A percentile compares a stretch with the other conserved stretches of the same genome.
These are phyloP conservation scores for Anhinga rufa DNA, from an alignment of 2,113 vertebrate genomes.

Conservation along the genomic window DNA sequence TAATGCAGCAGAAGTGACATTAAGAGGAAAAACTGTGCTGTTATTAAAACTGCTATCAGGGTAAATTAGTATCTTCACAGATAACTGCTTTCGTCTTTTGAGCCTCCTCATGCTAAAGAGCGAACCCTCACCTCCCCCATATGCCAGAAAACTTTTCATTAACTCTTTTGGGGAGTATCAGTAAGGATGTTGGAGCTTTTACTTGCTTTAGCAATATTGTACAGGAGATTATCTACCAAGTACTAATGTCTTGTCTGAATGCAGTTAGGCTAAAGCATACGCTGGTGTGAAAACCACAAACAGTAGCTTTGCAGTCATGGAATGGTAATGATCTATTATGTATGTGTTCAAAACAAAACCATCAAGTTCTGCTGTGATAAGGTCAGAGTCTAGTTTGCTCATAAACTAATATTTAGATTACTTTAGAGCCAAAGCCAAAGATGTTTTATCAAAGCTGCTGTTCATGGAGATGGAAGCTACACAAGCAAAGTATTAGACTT, in stretches of 20 bases:
- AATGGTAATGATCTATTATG: background rate
- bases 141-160: background rate
- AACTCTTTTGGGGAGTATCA: background rate
- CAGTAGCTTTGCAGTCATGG: background rate
- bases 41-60: slow-evolving; percentile 17
- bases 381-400: background rate
- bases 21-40: background rate
- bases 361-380: background rate
- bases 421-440: no score
- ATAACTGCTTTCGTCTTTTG: slow-evolving; percentile 3
- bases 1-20: background rate
- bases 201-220: background rate
- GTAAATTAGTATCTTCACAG: slow-evolving; percentile 16
- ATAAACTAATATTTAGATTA: background rate
- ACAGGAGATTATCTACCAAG: background rate
- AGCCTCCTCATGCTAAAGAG: background rate
- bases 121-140: background rate
- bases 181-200: background rate
- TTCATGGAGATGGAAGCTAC: background rate
- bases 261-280: background rate
- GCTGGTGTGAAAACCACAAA: background rate
- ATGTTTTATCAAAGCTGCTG: background rate
- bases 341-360: background rate
- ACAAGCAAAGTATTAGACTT: background rate
- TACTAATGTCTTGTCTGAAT: background rate